Evolutionary conservation across 2,888 invertebrate genomes (phyloP), one percentile per base, ranked within the genome.

Genomic region (Tachina fera): DNA sequence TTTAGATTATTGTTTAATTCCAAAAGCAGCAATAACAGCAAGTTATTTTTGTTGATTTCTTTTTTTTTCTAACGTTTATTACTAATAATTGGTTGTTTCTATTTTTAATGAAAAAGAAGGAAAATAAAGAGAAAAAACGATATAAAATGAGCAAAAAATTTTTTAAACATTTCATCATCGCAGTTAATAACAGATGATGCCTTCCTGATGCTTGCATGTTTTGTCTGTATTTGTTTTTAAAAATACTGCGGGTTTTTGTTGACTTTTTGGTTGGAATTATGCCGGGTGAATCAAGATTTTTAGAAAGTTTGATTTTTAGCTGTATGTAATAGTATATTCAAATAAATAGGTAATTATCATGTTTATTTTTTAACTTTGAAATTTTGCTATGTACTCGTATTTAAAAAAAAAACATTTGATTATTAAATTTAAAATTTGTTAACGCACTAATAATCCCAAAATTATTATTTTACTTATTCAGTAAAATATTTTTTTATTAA

Each of bases 251-350:
- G 71, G 43, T 49, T 58, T 58, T 13, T 31, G 31, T 58, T 60
- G 16, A 51, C n/a, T 49, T 51, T 16, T 61, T 51, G 14, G 53
- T 47, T 61, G 61, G 39, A 1, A 63, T 68, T 77, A 14, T 22
- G 19, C 31, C n/a, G n/a, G 60, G 19, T 85, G 81, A 85, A 63
- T 75, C 85, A 85, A 53, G 63, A 70, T 61, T 31, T 11, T 47
- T 31, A 19, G 49, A 16, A 22, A 63, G 56, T 75, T 53, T 51
- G 45, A 60, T 10, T 53, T 60, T 39, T 60, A 41, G 9, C 19
- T 58, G 14, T 58, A 31, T 31, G 31, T 6, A 31, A 6, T 31
- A 31, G 31, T 31, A 31, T 31, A 31, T 31, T 31, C 31, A 31
- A 31, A 31, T 31, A 45, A 45, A 31, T 31, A 45, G 31, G 45